Conservation (phyloP, 2,888 invertebrate species). For the Pyrrhia umbra region DNA sequence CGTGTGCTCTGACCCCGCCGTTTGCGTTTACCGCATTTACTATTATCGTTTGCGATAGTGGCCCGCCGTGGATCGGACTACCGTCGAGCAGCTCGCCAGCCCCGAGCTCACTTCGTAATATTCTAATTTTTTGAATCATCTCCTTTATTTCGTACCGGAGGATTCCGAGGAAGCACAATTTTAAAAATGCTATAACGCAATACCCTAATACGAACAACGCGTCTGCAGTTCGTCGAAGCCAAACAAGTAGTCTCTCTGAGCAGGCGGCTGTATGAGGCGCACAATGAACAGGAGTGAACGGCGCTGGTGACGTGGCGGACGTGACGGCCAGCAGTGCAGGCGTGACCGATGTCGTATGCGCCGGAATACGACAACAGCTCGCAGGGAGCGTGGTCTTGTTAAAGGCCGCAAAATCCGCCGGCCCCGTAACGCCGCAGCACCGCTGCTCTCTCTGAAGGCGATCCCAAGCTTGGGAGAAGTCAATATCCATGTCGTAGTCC, state of each 20-base stretch:
- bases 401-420: slow-evolving; percentile 86
- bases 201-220: slow-evolving; percentile 95
- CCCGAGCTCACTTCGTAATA: slow-evolving; percentile 92
- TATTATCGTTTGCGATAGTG: slow-evolving; percentile 85
- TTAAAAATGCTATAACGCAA: slow-evolving; percentile 96
- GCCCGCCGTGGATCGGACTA: slow-evolving; percentile 86
- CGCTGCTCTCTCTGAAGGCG: slow-evolving; percentile 93
- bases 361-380: slow-evolving; percentile 85
- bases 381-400: slow-evolving; percentile 84
- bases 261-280: slow-evolving; percentile 91
- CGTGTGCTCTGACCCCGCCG: slow-evolving; percentile 90
- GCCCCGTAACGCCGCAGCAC: slow-evolving; percentile 95
- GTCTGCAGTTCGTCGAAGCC: slow-evolving; percentile 95
- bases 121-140: slow-evolving; percentile 97
- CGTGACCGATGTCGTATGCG: slow-evolving; percentile 80
- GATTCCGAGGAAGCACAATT: slow-evolving; percentile 96
- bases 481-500: slow-evolving; percentile 93
- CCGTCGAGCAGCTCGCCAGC: slow-evolving; percentile 86
- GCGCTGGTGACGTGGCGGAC: slow-evolving; percentile 77
- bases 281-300: slow-evolving; percentile 83
- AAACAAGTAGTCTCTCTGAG: slow-evolving; percentile 93
- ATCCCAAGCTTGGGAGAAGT: slow-evolving; percentile 95
- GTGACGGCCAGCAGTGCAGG: slow-evolving; percentile 88
- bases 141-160: slow-evolving; percentile 96
- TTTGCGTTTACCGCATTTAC: slow-evolving; percentile 90